These are phyloP conservation scores for Drosophila siamana DNA, from an alignment of 2,888 invertebrate genomes.

Conservation along the genomic window DNA sequence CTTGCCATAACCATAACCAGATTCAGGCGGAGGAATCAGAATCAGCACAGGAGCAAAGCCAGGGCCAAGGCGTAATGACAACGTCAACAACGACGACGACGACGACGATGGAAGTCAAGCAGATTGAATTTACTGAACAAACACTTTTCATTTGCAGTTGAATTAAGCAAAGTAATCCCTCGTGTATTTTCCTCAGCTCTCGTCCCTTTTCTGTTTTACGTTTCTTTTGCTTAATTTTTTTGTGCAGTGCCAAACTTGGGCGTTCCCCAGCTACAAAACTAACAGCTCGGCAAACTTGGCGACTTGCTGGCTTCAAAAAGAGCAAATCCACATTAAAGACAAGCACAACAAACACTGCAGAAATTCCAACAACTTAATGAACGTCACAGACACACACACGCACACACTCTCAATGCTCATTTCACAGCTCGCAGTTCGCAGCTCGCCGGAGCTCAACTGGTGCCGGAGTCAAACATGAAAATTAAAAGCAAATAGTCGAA, in stretches of 20 bases:
- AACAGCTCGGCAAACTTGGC: constrained; percentile 35
- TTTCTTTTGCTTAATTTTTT: constrained; percentile 4
- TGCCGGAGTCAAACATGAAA: constrained; percentile 43
- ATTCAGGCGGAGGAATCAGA: background rate
- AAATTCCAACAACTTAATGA: constrained; percentile 26
- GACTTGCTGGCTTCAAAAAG: constrained; percentile 27
- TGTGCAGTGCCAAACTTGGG: constrained; percentile 7
- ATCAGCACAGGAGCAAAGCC: constrained; percentile 5
- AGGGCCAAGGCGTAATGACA: constrained; percentile 66
- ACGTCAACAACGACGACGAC: constrained; percentile 69
- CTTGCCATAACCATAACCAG: constrained; percentile 33
- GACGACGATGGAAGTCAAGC: constrained; percentile 14
- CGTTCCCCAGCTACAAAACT: constrained; percentile 33
- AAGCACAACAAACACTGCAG: constrained; percentile 15
- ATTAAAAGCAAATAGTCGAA: constrained; percentile 45
- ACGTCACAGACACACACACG: no score
- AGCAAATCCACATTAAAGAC: constrained; percentile 39
- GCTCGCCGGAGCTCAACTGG: background rate
- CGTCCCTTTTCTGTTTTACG: background rate
- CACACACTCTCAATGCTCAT: constrained; percentile 6
- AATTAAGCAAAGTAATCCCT: constrained; percentile 80
- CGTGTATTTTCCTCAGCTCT: constrained; percentile 58
- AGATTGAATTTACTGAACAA: constrained; percentile 80
- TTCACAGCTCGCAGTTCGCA: background rate
- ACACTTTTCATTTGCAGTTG: constrained; percentile 81